A percentile compares a stretch with the other conserved stretches of the same genome.
Evolutionary conservation across 2,797 vertebrate genomes (phyloP).

Genomic region (Salarias fasciatus): DNA sequence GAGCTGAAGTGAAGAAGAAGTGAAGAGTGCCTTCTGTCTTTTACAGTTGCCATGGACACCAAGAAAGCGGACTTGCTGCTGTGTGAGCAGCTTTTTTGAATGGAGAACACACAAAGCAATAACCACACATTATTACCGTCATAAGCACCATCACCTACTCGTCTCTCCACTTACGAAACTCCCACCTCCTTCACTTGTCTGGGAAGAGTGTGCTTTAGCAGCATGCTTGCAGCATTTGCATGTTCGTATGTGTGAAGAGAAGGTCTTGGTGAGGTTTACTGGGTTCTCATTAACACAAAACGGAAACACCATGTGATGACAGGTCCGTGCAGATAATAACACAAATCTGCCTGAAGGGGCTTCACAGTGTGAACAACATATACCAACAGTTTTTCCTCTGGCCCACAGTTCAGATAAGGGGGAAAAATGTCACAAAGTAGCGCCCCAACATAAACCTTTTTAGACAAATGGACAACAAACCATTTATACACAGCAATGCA

Average conservation of each 20-base stretch:
- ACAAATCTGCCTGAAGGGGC: neutral
- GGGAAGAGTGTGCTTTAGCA: constrained; percentile 6
- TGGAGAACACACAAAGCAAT: constrained; percentile 29
- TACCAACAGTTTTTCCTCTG: neutral
- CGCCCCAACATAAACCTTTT: neutral
- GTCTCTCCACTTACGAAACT: constrained; percentile 30
- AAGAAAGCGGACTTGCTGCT: constrained; percentile 73
- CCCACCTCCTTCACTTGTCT: constrained; percentile 18
- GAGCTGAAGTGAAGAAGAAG: constrained; percentile 63
- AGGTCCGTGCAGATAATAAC: neutral
- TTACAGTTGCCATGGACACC: constrained; percentile 88
- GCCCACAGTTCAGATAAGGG: constrained; percentile 2
- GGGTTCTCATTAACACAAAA: constrained; percentile 28
- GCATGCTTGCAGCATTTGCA: neutral
- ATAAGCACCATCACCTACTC: constrained; percentile 28
- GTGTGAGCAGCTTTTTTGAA: constrained; percentile 51
- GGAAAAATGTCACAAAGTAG: neutral
- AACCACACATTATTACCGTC: constrained; percentile 18
- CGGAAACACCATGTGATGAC: neutral
- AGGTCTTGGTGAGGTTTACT: constrained; percentile 6
- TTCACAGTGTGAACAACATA: neutral
- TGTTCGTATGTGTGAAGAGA: neutral
- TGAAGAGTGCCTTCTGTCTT: constrained; percentile 78
- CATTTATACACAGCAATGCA: constrained; percentile 36
- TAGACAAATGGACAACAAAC: constrained; percentile 5